phyloP scores from a whole-genome alignment of 2,888 invertebrate genomes.

The Phyllotreta striolata region DNA sequence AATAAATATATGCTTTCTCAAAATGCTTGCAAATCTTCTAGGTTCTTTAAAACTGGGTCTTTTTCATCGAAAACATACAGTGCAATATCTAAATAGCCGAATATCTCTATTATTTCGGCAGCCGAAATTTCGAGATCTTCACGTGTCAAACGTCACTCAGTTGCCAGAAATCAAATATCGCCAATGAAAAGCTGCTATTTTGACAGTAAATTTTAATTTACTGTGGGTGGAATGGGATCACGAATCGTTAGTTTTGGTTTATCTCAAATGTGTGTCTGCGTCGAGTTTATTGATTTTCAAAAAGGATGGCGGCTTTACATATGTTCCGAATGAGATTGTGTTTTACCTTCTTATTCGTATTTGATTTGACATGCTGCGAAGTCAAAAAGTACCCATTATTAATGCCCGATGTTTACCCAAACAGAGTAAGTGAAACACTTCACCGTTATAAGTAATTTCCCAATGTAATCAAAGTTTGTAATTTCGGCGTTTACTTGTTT shows the following conservation, averaged over 20 bases:
- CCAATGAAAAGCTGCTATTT: too few species aligned
- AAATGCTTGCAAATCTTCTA: too few species aligned
- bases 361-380: conserved; percentile 51
- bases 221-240: too few species aligned
- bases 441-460: conserved; percentile 25
- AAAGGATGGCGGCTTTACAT: conserved; percentile 54
- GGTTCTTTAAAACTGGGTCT: too few species aligned
- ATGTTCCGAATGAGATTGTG: conserved; percentile 52
- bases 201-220: too few species aligned
- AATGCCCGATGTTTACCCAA: conserved; percentile 85
- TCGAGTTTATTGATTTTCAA: conserved; percentile 37
- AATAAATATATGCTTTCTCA: too few species aligned
- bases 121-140: too few species aligned
- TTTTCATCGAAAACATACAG: too few species aligned
- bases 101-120: too few species aligned
- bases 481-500: background rate
- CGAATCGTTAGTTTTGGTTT: conserved; percentile 9
- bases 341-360: conserved; percentile 48
- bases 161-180: too few species aligned
- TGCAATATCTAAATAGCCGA: too few species aligned
- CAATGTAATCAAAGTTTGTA: background rate
- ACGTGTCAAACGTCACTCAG: too few species aligned
- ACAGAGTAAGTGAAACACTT: conserved; percentile 69
- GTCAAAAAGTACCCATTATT: conserved; percentile 72
- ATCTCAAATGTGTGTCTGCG: conserved; percentile 7